Base-by-base conservation (phyloP, 2,797 vertebrate species). In the Leptatherina wallacei region DNA sequence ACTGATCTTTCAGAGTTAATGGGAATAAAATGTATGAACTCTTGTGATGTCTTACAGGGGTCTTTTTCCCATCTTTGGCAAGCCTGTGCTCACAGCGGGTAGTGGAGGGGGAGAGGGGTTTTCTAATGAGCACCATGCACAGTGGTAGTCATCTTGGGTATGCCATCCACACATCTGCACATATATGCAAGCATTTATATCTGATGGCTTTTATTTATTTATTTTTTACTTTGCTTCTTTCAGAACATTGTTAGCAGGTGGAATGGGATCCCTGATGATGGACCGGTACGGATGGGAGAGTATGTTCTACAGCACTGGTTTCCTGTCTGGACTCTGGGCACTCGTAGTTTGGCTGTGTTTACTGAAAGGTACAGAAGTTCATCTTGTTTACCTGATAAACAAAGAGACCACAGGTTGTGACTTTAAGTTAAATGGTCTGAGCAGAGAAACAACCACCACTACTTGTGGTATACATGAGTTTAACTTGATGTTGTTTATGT, bases 261-360 rank as follows among this genome's bases (percentile, higher is more conserved):
- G 91, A 0, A 90, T 93, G 38, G 97, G 96, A 0, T 97, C 97
- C 3, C 70, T 97, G 61, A 91, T 98, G 70, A 85, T 97, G 65
- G 96, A 98, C 2, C 64, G 72, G 83, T 96, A 93, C 0, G 94
- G 96, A 78, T 99, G 97, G 98, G 95, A 97, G 49, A 95, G 94
- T 0, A 93, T 98, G 69, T 99, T 99, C 89, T 96, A 96, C 64
- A 84, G 92, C 71, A 94, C 92, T 0, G 96, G 96, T 0, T 67
- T 96, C 51, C 89, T 97, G 54, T 92, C 96, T 0, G 78, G 94
- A 73, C 89, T 96, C 9, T 98, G 97, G 96, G 95, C 91, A 2
- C 92, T 95, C 55, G 86, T 92, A 8, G 92, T 97, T 82, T 95
- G 95, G 95, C 94, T 82, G 80, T 96, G 32, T 73, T 93, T 98